These are phyloP conservation scores for Pseudomyrmex concolor DNA, from an alignment of 1,140 invertebrate genomes.

Conservation along the genomic window DNA sequence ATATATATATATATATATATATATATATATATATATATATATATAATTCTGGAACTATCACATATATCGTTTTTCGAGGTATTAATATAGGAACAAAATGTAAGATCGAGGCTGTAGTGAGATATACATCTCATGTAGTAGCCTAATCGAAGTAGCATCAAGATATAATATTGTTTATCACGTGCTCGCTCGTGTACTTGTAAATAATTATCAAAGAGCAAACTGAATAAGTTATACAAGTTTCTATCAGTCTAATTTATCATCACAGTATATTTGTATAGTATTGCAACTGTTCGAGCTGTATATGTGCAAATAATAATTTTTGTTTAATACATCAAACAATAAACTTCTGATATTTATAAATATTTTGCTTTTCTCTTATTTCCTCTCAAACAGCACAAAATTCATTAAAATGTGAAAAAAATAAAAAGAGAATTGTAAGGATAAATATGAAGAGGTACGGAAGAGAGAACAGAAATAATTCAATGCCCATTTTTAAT, in stretches of 20 bases:
- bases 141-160: slow-evolving; percentile 12
- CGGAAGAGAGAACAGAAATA: slow-evolving; percentile 33
- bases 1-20: too few species aligned
- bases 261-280: slow-evolving; percentile 16
- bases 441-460: not conserved
- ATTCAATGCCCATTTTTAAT: slow-evolving; percentile 59
- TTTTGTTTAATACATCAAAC: slow-evolving; percentile 59
- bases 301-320: slow-evolving; percentile 55
- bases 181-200: slow-evolving; percentile 2
- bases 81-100: not conserved
- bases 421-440: not conserved
- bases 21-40: too few species aligned
- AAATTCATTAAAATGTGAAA: not conserved
- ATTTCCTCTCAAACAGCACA: slow-evolving; percentile 5
- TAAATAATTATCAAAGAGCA: slow-evolving; percentile 33
- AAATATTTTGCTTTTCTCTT: not conserved
- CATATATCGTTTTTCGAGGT: not conserved
- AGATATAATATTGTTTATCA: not conserved
- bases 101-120: slow-evolving; percentile 23
- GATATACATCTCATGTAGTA: slow-evolving; percentile 2
- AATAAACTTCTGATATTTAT: slow-evolving; percentile 65
- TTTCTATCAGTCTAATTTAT: slow-evolving; percentile 23
- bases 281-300: slow-evolving; percentile 4
- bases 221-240: not conserved
- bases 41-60: slow-evolving; percentile 8